A percentile compares a stretch with the other conserved stretches of the same genome.
Conservation (phyloP, 2,797 vertebrate species). For the Oryzias dopingdopingensis region DNA sequence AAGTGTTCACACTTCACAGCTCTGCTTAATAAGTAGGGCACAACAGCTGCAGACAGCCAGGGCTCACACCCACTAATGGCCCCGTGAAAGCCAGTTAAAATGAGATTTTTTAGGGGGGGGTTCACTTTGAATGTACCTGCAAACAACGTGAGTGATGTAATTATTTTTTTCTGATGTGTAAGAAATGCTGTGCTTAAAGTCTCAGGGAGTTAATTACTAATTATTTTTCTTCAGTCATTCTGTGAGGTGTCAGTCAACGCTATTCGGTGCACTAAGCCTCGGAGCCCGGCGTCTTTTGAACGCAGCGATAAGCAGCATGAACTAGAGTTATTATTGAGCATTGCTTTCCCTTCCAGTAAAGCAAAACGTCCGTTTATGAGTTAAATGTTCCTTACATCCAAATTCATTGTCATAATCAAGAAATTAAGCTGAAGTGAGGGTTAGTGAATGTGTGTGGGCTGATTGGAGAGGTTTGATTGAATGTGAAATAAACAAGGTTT, state of each 20-base stretch:
- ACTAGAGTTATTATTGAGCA: constrained; percentile 27
- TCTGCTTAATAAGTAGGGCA: constrained; percentile 70
- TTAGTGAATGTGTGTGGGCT: constrained; percentile 50
- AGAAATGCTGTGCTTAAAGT: constrained; percentile 9
- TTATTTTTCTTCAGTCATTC: constrained; percentile 28
- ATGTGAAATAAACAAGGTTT: constrained; percentile 73
- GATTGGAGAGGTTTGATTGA: constrained; percentile 67
- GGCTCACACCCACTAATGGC: constrained; percentile 62
- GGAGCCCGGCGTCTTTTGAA: constrained; percentile 31
- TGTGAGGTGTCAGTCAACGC: constrained; percentile 28
- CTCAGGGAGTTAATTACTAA: not conserved
- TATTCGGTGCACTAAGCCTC: constrained; percentile 24
- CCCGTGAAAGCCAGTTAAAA: constrained; percentile 57
- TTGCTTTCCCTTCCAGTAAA: constrained; percentile 6
- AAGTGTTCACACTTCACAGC: constrained; percentile 65
- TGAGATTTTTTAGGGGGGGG: constrained; percentile 38
- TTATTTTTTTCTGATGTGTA: not conserved
- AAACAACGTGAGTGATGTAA: constrained; percentile 12
- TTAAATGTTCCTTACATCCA: constrained; percentile 54
- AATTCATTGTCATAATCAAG: constrained; percentile 58
- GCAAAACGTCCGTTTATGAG: constrained; percentile 6
- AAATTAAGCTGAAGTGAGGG: constrained; percentile 61
- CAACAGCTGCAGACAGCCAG: constrained; percentile 58
- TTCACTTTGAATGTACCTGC: constrained; percentile 8
- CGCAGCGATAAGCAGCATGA: constrained; percentile 34